Conservation (phyloP, 1,140 invertebrate genomes). For the Conus betulinus region DNA sequence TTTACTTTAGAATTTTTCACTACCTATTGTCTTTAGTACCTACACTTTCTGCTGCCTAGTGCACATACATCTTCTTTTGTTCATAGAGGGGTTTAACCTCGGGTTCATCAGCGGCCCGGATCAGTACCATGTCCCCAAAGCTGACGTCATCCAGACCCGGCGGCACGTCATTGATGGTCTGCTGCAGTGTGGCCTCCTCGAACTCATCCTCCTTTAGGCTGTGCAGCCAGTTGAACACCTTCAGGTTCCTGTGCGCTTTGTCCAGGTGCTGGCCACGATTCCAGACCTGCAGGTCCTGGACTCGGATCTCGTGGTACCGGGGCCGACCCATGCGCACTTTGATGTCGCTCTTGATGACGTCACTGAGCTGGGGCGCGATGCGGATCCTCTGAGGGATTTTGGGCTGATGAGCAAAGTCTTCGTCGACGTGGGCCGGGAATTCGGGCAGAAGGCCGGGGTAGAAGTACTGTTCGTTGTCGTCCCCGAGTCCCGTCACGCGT, state of each 20-base stretch:
- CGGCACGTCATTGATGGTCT: conserved; percentile 44
- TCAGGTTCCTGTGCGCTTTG: conserved; percentile 61
- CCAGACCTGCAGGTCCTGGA: conserved; percentile 59
- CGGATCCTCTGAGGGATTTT: conserved; percentile 62
- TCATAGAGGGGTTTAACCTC: conserved; percentile 57
- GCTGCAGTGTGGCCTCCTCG: conserved; percentile 36
- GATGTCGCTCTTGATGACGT: conserved; percentile 64
- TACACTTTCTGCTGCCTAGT: not conserved
- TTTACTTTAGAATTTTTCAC: too few species aligned
- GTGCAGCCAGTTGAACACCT: conserved; percentile 69
- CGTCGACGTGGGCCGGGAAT: conserved; percentile 55
- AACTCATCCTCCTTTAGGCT: conserved; percentile 61
- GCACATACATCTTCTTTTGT: conserved; percentile 21
- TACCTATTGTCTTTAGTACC: too few species aligned
- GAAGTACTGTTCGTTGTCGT: conserved; percentile 50
- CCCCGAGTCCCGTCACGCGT: conserved; percentile 60
- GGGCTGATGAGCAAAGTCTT: conserved; percentile 53
- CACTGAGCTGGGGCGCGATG: conserved; percentile 65
- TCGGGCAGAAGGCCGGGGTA: conserved; percentile 49
- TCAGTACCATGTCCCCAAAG: conserved; percentile 48
- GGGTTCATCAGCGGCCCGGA: conserved; percentile 63
- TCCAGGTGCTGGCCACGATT: conserved; percentile 57
- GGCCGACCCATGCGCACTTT: conserved; percentile 65
- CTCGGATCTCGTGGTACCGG: conserved; percentile 63
- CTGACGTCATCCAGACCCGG: conserved; percentile 32